These are phyloP conservation scores for Anoplophora glabripennis DNA, from an alignment of 1,140 invertebrate species.

Conservation along the genomic window DNA sequence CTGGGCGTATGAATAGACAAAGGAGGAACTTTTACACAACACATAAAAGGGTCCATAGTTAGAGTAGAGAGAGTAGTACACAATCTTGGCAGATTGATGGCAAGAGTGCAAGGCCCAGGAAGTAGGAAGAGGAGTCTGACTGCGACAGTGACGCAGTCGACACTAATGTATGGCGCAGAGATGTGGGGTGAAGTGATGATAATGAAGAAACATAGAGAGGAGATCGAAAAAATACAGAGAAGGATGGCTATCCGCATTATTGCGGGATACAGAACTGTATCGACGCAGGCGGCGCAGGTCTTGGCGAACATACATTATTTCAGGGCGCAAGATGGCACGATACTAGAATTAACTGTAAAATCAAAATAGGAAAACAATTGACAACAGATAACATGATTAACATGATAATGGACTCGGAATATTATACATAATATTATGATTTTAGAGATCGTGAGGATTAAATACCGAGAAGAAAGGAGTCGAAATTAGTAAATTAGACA, in stretches of 20 bases:
- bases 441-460: background rate
- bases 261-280: conserved; percentile 28
- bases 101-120: background rate
- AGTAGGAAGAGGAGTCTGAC: background rate
- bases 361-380: background rate
- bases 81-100: background rate
- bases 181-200: background rate
- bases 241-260: conserved; percentile 12
- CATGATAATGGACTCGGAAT: background rate
- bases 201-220: background rate
- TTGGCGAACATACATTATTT: conserved; percentile 13
- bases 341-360: background rate
- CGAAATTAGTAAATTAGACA: too few species aligned
- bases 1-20: background rate
- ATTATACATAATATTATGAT: background rate
- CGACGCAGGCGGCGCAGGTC: conserved; percentile 22
- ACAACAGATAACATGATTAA: background rate
- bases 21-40: background rate
- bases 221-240: conserved; percentile 3
- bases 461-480: background rate
- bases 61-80: background rate
- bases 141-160: background rate
- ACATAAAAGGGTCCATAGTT: background rate
- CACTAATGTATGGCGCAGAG: conserved; percentile 6
- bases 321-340: background rate